Conservation (phyloP, 2,888 invertebrate genomes). For the Apoderus coryli region DNA sequence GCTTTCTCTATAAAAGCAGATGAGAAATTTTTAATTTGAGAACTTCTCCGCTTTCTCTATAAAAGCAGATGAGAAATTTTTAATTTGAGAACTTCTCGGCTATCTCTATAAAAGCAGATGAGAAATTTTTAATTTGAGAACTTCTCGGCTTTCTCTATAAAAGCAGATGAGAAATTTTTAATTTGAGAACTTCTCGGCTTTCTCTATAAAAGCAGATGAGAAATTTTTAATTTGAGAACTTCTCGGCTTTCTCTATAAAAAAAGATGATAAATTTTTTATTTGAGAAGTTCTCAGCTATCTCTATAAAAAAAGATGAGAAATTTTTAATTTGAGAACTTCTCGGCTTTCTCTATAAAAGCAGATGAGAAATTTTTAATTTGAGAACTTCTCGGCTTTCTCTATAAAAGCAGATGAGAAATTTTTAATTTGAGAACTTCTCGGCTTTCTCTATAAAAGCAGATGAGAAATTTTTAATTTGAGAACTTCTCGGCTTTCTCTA, state of each 20-base stretch:
- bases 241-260: constrained; percentile 45
- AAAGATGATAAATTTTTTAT: constrained; percentile 11
- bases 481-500: constrained; percentile 46
- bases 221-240: constrained; percentile 31
- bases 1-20: constrained; percentile 40
- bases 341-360: constrained; percentile 42
- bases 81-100: constrained; percentile 38
- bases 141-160: constrained; percentile 46
- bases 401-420: constrained; percentile 26
- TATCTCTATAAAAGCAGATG: constrained; percentile 40
- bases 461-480: constrained; percentile 29
- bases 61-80: constrained; percentile 14
- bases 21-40: constrained; percentile 29
- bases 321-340: constrained; percentile 36
- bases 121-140: constrained; percentile 30
- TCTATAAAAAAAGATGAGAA: constrained; percentile 32
- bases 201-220: constrained; percentile 38
- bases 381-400: constrained; percentile 44
- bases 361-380: constrained; percentile 26
- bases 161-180: constrained; percentile 9
- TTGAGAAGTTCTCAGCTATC: constrained; percentile 45
- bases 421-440: constrained; percentile 37
- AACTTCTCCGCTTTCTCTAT: constrained; percentile 46
- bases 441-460: constrained; percentile 41
- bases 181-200: constrained; percentile 39